Evolutionary conservation across 1,140 invertebrate genomes (phyloP), one percentile per base, ranked within the genome.

Genomic region (Pentalonia nigronervosa): DNA sequence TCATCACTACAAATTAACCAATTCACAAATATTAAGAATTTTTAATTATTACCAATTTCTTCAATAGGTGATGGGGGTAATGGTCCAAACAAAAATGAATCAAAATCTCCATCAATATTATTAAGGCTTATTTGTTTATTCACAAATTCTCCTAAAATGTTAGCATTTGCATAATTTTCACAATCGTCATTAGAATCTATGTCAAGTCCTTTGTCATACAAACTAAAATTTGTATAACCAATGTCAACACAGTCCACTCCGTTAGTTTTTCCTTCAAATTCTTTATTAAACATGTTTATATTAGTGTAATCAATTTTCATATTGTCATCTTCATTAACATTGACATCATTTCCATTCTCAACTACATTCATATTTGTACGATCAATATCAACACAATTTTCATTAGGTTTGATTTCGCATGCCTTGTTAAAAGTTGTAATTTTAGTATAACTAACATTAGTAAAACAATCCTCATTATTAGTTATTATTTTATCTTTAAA

Each of bases 41-140:
- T 20, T 36, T 60, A 90, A 23, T 25, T 30, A 1, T 93, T 93
- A 93, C 91, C 93, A 67, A 97, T 97, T 95, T 97, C 97, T 95
- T 97, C 97, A 0, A 97, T 97, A 6, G 97, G 97, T 0, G 97
- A 97, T 4, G 97, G 97, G 20, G 97, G 97, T 76, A 98, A 95
- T 50, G 97, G 97, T n/a, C 97, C 97, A 94, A 98, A 97, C 94
- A 93, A 93, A 93, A 93, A 93, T 83, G 90, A 92, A 56, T 93
- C 91, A 20, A 93, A 93, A 93, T 93, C 91, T 86, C 91, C 91
- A 93, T 93, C 76, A 86, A 30, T 30, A 56, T 93, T 93, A 56
- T 84, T 93, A 41, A 93, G 81, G n/a, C 76, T 86, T 84, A 93
- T 56, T 21, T 93, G 91, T 86, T 93, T 81, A 53, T 93, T 93